Conservation (phyloP, 92 coral and sea anemone species). For the Anthopleura xanthogrammica region DNA sequence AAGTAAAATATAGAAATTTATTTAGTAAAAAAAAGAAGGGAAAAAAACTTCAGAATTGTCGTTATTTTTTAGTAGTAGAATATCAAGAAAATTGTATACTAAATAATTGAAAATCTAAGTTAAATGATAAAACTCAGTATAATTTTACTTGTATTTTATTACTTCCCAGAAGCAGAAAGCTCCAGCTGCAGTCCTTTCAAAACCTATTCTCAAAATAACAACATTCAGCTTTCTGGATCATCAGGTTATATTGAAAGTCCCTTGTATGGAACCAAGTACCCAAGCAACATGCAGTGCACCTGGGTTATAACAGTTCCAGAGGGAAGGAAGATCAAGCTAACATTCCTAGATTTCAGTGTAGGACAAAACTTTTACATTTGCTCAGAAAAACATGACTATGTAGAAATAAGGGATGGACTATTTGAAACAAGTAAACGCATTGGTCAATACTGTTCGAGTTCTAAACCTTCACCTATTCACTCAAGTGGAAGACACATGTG, state of each 20-base stretch:
- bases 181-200: conserved; percentile 23
- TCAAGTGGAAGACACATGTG: conserved; percentile 40
- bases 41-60: too few species aligned
- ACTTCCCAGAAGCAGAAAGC: neutral
- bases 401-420: conserved; percentile 23
- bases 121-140: too few species aligned
- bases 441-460: neutral
- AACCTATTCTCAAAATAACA: conserved; percentile 7
- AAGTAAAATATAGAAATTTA: too few species aligned
- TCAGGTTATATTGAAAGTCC: conserved; percentile 24
- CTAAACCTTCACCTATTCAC: neutral
- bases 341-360: neutral
- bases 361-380: neutral
- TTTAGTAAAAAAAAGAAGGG: too few species aligned
- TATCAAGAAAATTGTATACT: too few species aligned
- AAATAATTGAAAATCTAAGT: too few species aligned
- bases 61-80: too few species aligned
- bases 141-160: neutral
- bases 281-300: conserved; percentile 33
- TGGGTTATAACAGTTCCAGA: conserved; percentile 17
- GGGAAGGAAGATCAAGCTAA: conserved; percentile 9
- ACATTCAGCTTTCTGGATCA: neutral
- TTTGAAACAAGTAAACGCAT: neutral
- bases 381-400: neutral
- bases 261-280: conserved; percentile 25